Base-by-base conservation (phyloP, 2,797 vertebrate genomes). In the Bovichtus variegatus region DNA sequence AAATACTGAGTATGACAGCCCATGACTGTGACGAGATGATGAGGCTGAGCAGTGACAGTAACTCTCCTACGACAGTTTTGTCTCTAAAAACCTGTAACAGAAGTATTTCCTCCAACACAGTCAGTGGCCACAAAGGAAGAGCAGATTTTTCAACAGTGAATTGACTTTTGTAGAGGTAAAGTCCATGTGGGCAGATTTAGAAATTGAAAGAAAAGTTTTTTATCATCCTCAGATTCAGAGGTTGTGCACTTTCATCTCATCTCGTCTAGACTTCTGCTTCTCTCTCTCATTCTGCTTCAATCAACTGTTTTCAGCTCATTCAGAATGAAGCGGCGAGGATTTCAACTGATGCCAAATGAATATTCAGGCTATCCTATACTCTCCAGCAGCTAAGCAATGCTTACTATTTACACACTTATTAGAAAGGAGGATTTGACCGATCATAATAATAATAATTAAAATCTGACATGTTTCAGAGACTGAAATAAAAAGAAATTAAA, bases 51-150 rank as follows among this genome's bases (percentile, higher is more conserved):
- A 59, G 67, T 31, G 58, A 80, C 66, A 74, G 51, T 16, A 49
- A 40, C 55, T 84, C 76, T 84, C 54, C 57, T n/a, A 15, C 74
- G 49, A 79, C 68, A 75, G 63, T 77, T 81, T 71, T 66, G 15
- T 67, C 53, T 81, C 23, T 49, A 31, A 74, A 81, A 76, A 34
- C 57, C 44, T 66, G 23, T 41, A 63, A 70, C 57, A 76, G 16
- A 62, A 67, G 31, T 65, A 29, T 41, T 57, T 71, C 55, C 41
- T 58, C 57, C 41, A 58, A 46, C 43, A 60, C 40, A 66, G 60
- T 29, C 50, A 51, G 36, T 25, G 55, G 43, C 31, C 80, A 78
- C 25, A 44, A 18, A 74, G 41, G 41, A 63, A 65, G 46, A 43
- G n/a, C 9, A n/a, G 21, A 58, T 67, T 47, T 58, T 61, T 51